Conservation (phyloP, 2,113 vertebrate genomes). For the Colaptes auratus region DNA sequence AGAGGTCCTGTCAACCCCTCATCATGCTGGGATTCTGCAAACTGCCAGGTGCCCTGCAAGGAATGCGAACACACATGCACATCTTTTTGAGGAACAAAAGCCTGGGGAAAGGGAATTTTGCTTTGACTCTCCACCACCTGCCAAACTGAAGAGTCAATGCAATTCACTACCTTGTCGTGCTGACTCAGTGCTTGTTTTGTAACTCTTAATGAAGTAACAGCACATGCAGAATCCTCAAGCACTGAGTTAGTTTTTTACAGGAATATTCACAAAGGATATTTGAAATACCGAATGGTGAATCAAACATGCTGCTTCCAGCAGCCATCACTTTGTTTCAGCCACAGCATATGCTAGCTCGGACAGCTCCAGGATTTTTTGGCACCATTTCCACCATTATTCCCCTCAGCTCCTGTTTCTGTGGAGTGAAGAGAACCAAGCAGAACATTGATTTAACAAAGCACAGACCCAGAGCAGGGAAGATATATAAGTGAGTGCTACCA, state of each 20-base stretch:
- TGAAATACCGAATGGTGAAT: neutral
- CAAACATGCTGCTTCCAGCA: neutral
- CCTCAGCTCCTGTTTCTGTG: neutral
- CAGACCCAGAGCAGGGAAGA: neutral
- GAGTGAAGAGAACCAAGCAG: neutral
- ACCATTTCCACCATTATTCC: neutral
- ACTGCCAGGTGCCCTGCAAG: neutral
- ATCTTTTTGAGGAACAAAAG: neutral
- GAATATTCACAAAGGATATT: neutral
- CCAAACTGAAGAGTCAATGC: neutral
- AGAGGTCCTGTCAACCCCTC: no score
- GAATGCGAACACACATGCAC: fast-evolving
- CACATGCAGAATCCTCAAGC: neutral
- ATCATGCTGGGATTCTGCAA: no score
- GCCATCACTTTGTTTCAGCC: neutral
- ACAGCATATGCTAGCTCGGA: neutral
- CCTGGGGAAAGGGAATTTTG: fast-evolving
- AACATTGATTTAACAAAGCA: neutral
- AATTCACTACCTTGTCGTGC: neutral
- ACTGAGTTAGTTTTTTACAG: neutral
- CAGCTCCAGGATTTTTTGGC: neutral
- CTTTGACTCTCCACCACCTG: fast-evolving
- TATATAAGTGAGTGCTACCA: neutral
- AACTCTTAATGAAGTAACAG: neutral
- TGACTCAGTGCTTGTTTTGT: neutral